phyloP scores from a whole-genome alignment of 2,113 vertebrate species.

The Pseudois nayaur region DNA sequence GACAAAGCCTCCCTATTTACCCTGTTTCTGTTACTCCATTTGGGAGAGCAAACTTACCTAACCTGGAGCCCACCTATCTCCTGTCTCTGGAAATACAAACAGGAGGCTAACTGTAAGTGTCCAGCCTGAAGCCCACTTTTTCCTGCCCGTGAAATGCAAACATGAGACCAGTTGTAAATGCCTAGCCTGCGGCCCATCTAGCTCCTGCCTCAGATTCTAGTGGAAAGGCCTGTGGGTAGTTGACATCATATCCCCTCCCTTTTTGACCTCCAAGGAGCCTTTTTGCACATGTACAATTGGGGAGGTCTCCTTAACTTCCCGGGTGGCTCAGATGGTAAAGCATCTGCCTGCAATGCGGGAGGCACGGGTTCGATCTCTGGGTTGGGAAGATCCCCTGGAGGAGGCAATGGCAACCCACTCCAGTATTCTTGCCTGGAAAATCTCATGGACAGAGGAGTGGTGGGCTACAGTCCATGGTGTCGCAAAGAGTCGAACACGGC shows the following conservation, averaged over 20 bases:
- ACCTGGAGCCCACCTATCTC: background rate
- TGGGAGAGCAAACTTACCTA: background rate
- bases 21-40: background rate
- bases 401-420: background rate
- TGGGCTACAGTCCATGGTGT: background rate
- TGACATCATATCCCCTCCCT: background rate
- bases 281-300: background rate
- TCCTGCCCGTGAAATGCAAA: background rate
- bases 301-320: background rate
- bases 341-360: background rate
- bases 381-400: background rate
- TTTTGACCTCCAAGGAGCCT: background rate
- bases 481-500: background rate
- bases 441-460: background rate
- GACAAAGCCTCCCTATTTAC: background rate
- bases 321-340: background rate
- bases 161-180: background rate
- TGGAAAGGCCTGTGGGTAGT: background rate
- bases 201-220: background rate
- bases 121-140: background rate
- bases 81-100: background rate
- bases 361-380: background rate
- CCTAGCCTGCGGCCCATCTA: background rate
- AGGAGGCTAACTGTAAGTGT: background rate
- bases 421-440: background rate